Evolutionary conservation across 2,113 vertebrate species (phyloP).

Genomic region (Corydoras sp.): DNA sequence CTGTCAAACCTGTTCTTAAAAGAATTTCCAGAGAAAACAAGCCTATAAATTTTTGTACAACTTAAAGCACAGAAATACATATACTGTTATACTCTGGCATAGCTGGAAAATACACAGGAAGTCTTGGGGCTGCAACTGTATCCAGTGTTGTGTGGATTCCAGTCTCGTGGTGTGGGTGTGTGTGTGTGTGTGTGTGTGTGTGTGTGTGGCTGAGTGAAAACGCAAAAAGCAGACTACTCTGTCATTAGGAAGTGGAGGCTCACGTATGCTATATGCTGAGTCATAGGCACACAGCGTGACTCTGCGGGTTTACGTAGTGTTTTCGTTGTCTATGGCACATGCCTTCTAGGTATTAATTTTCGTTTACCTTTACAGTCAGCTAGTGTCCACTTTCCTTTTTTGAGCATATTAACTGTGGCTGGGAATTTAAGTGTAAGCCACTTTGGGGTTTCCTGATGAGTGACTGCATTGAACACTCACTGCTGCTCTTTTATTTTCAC

Average conservation of each 20-base stretch:
- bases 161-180: neutral
- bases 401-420: too few relatives aligned
- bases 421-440: conserved; percentile 38
- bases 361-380: too few relatives aligned
- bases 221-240: neutral
- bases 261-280: too few relatives aligned
- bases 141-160: neutral
- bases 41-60: neutral
- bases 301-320: too few relatives aligned
- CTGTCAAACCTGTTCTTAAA: conserved; percentile 15
- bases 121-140: neutral
- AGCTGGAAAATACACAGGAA: conserved; percentile 37
- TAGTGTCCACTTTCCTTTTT: too few relatives aligned
- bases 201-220: neutral
- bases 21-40: conserved; percentile 24
- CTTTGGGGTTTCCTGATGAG: conserved; percentile 53
- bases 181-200: conserved; percentile 11
- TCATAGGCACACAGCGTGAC: too few relatives aligned
- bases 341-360: too few relatives aligned
- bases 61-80: neutral
- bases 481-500: conserved; percentile 46
- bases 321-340: too few relatives aligned
- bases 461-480: conserved; percentile 48
- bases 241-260: too few relatives aligned
- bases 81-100: neutral